A percentile compares a stretch with the other conserved stretches of the same genome.
Conservation (phyloP, 2,113 vertebrate species). For the Junco hyemalis region DNA sequence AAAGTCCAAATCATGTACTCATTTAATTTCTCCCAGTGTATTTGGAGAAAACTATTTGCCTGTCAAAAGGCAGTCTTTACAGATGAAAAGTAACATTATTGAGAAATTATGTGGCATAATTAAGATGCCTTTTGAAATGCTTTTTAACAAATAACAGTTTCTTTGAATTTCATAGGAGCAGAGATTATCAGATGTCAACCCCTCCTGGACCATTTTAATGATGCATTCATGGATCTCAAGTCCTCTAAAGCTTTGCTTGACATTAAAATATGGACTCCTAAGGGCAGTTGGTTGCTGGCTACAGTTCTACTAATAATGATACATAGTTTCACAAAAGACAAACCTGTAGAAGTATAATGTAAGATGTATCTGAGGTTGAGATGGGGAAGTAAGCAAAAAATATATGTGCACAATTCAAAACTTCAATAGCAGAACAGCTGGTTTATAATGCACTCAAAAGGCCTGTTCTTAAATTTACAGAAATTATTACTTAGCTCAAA, state of each 20-base stretch:
- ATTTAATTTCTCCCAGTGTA: not conserved
- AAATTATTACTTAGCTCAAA: not conserved
- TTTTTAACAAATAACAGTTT: slow-evolving; percentile 58
- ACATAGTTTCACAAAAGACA: not conserved
- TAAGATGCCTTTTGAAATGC: slow-evolving; percentile 52
- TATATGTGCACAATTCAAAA: not conserved
- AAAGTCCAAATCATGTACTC: not conserved
- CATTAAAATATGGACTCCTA: slow-evolving; percentile 10
- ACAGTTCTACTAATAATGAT: not conserved
- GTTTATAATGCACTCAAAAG: not conserved
- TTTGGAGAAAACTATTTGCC: not conserved
- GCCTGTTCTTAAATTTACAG: not conserved
- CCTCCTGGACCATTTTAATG: slow-evolving; percentile 52
- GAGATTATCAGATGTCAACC: slow-evolving; percentile 60
- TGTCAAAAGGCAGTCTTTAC: not conserved
- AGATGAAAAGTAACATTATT: slow-evolving; percentile 7
- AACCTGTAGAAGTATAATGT: not conserved
- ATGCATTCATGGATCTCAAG: slow-evolving; percentile 58
- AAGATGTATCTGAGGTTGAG: not conserved
- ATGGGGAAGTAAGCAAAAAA: not conserved
- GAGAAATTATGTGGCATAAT: slow-evolving; percentile 28
- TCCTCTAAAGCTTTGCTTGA: slow-evolving; percentile 63
- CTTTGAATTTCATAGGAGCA: slow-evolving; percentile 64
- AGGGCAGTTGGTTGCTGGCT: slow-evolving; percentile 39
- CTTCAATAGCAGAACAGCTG: not conserved